Base-by-base conservation (phyloP, 2,113 vertebrate genomes). In the Scortum barcoo region DNA sequence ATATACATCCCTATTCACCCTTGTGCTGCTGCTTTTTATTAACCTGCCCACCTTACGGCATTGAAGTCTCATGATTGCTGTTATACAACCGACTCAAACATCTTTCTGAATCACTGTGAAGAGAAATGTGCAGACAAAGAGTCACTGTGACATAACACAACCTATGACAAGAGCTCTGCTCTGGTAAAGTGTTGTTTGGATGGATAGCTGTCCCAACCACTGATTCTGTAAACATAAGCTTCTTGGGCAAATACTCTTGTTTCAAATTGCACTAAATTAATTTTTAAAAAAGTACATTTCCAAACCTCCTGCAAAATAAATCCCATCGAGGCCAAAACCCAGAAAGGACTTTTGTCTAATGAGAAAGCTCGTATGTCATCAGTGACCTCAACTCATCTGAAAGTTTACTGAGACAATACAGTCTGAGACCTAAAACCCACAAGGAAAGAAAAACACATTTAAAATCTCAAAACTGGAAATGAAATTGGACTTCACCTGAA, bases 61-160 rank as follows among this genome's bases (percentile, higher is more conserved):
- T 60, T 63, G 67, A 70, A 62, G 46, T 73, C 20, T 73, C 12
- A 36, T 81, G 70, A 65, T 53, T 78, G 22, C 69, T 84, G 77
- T 84, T 75, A 74, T 10, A 53, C 28, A 84, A 84, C 53, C 57
- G 71, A 57, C 53, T 26, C 54, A 53, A 78, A 72, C 30, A 65
- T 80, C 36, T 75, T 72, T 81, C 48, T 63, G 73, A 74, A 60
- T 79, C 57, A 63, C 40, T 56, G 63, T 26, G 24, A 75, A 30
- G 33, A 80, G 50, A 76, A 70, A 72, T 28, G 61, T 46, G 51
- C 57, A 51, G 24, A 66, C 42, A 72, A 50, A 38, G 30, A 36
- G 33, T 4, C 33, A 36, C 11, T 38, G n/a, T 80, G 61, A 51
- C 22, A 61, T 12, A 12, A 57, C 33, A 53, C 40, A 46, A 58